Percentiles rank a stretch among this genome's conserved stretches.
Evolutionary conservation across 2,888 invertebrate species (phyloP).

Genomic region (Tenthredo amoena): DNA sequence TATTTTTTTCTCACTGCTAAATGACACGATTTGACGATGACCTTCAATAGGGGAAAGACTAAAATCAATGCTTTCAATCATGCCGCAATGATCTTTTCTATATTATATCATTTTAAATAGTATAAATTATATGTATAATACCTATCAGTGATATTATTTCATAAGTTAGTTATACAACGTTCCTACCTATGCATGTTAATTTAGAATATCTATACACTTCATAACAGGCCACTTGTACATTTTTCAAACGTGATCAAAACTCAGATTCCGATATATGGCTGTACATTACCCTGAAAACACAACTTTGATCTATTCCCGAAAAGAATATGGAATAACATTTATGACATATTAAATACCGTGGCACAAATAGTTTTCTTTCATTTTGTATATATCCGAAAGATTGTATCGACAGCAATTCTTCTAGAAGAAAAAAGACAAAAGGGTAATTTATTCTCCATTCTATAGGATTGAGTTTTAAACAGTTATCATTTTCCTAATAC

Average conservation of each 20-base stretch:
- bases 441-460: constrained; percentile 12
- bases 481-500: constrained; percentile 30
- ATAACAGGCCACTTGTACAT: constrained; percentile 24
- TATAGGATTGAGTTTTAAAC: not conserved
- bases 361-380: not conserved
- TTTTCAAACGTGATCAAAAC: not conserved
- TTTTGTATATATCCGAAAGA: constrained; percentile 21
- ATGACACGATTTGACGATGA: constrained; percentile 11
- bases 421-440: not conserved
- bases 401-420: not conserved
- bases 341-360: not conserved
- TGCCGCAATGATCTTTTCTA: constrained; percentile 13
- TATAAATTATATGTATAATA: constrained; percentile 42
- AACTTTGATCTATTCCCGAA: not conserved
- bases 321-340: constrained; percentile 22
- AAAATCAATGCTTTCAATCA: not conserved
- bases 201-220: constrained; percentile 28
- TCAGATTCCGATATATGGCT: not conserved
- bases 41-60: not conserved
- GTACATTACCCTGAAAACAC: not conserved
- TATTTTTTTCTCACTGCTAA: constrained; percentile 8
- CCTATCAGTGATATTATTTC: constrained; percentile 21
- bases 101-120: constrained; percentile 18
- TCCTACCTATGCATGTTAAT: constrained; percentile 19
- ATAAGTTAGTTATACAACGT: constrained; percentile 23